Evolutionary conservation across 2,888 invertebrate species (phyloP).

Genomic region (Pherbina coryleti): DNA sequence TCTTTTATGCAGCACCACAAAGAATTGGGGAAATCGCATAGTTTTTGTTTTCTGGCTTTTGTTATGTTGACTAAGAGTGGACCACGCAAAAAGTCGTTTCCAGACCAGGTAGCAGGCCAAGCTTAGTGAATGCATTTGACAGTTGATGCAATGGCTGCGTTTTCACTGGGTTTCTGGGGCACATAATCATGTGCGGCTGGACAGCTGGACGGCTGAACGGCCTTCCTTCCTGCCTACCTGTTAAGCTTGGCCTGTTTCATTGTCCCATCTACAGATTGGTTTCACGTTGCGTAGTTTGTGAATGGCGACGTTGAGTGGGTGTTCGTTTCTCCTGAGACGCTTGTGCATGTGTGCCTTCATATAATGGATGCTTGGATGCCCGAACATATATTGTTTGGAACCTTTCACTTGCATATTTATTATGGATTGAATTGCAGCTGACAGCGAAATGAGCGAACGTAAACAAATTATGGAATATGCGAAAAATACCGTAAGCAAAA

Average conservation of each 20-base stretch:
- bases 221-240: conserved; percentile 27
- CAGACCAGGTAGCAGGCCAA: neutral
- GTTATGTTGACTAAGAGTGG: neutral
- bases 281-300: neutral
- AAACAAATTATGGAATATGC: conserved; percentile 1
- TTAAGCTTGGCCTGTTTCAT: neutral
- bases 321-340: neutral
- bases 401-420: conserved; percentile 55
- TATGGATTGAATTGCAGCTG: conserved; percentile 30
- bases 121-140: conserved; percentile 24
- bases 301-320: neutral
- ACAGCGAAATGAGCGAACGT: neutral
- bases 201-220: conserved; percentile 8
- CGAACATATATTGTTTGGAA: conserved; percentile 37
- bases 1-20: neutral
- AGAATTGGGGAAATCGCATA: neutral
- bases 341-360: neutral
- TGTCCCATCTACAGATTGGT: neutral
- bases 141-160: conserved; percentile 31
- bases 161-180: conserved; percentile 55
- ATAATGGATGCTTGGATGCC: conserved; percentile 1
- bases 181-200: conserved; percentile 10
- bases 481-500: no score
- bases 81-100: neutral
- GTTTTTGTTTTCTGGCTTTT: neutral